A percentile compares a stretch with the other conserved stretches of the same genome.
Evolutionary conservation across 2,797 vertebrate genomes (phyloP).

Genomic region (Bovichtus variegatus): DNA sequence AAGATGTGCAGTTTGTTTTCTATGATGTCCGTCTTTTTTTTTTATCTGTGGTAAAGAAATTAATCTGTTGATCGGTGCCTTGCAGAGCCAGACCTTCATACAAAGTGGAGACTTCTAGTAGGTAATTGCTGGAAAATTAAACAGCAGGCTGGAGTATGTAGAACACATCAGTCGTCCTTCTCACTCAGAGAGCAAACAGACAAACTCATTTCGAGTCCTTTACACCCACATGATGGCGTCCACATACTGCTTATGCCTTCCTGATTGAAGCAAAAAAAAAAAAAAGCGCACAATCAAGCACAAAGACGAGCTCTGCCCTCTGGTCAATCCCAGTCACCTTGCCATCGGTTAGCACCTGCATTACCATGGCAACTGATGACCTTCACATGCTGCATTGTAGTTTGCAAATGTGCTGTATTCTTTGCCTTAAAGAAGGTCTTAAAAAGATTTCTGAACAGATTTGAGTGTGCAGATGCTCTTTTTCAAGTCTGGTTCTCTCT

Average conservation of each 20-base stretch:
- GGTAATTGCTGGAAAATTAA: no score
- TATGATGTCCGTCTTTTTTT: neutral
- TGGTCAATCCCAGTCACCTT: slow-evolving; percentile 16
- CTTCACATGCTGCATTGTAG: neutral
- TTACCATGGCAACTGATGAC: slow-evolving; percentile 54
- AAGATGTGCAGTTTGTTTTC: neutral
- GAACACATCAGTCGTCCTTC: no score
- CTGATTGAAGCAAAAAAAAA: neutral
- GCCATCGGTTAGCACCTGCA: slow-evolving; percentile 19
- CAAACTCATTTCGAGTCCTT: no score
- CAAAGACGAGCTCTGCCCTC: slow-evolving; percentile 18
- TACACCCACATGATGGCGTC: slow-evolving; percentile 13
- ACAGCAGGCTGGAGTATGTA: no score
- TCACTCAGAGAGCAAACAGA: no score
- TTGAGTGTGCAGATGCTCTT: no score
- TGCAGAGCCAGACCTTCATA: neutral
- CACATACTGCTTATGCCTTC: neutral
- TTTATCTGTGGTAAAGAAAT: neutral
- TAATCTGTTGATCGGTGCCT: neutral
- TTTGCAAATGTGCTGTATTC: neutral
- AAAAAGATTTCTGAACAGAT: no score
- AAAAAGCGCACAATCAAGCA: slow-evolving; percentile 31
- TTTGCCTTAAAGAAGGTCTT: no score
- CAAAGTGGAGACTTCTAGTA: neutral
- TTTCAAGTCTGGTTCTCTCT: neutral